phyloP scores from a whole-genome alignment of 2,113 vertebrate species.

The Atherinomorus stipes region DNA sequence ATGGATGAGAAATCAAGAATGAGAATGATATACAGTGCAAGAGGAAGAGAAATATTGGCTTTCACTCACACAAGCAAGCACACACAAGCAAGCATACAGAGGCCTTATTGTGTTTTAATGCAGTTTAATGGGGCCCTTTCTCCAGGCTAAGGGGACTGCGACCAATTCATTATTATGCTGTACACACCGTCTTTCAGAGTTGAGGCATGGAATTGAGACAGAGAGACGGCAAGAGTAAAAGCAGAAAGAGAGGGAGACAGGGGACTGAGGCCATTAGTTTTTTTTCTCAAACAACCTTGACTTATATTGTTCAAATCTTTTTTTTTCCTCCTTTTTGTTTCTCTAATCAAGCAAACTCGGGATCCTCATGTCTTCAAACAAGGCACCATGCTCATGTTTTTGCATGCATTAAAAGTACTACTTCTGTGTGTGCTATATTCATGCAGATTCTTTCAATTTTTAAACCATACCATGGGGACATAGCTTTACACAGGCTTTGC shows the following conservation, averaged over 20 bases:
- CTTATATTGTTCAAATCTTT: slow-evolving; percentile 58
- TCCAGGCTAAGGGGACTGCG: slow-evolving; percentile 64
- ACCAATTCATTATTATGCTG: slow-evolving; percentile 78
- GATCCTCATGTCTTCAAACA: slow-evolving; percentile 20
- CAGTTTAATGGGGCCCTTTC: slow-evolving; percentile 80
- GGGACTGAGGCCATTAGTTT: slow-evolving; percentile 42
- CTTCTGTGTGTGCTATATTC: not conserved
- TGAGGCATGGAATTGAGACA: slow-evolving; percentile 56
- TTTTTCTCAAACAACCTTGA: slow-evolving; percentile 58
- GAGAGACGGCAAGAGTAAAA: slow-evolving; percentile 32
- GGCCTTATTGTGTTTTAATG: slow-evolving; percentile 82
- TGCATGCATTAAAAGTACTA: slow-evolving; percentile 20
- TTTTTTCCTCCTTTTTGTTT: slow-evolving; percentile 42
- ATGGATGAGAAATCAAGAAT: slow-evolving; percentile 59
- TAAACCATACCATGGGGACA: not conserved
- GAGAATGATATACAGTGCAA: slow-evolving; percentile 56
- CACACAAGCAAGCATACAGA: slow-evolving; percentile 64
- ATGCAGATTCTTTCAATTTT: not conserved
- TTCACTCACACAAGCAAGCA: slow-evolving; percentile 45
- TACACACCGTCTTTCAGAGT: slow-evolving; percentile 66
- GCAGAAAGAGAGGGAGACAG: slow-evolving; percentile 18
- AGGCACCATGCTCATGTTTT: slow-evolving; percentile 8
- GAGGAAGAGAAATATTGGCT: slow-evolving; percentile 63
- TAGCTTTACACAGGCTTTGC: slow-evolving; percentile 14
- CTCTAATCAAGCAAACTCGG: slow-evolving; percentile 54